Percentiles rank a stretch among this genome's conserved stretches.
Evolutionary conservation across 2,888 invertebrate species (phyloP).

Genomic region (Euclidia mi): DNA sequence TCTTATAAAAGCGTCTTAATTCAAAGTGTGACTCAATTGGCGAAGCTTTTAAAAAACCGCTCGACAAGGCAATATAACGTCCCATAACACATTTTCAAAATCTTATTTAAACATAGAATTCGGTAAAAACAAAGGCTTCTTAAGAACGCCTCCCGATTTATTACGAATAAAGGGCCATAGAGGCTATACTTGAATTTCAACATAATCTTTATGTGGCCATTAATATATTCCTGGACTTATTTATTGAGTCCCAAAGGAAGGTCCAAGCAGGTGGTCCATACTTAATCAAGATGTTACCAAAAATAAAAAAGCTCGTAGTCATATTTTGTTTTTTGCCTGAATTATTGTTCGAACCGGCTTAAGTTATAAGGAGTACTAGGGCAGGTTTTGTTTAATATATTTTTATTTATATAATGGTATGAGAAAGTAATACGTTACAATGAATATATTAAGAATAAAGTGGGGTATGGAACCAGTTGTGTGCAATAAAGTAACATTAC

Average conservation of each 20-base stretch:
- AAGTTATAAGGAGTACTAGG: conserved; percentile 79
- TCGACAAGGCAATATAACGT: conserved; percentile 23
- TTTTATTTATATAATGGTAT: conserved; percentile 82
- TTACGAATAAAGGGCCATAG: conserved; percentile 73
- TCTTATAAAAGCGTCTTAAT: conserved; percentile 18
- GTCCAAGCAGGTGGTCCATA: conserved; percentile 87
- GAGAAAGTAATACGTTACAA: conserved; percentile 85
- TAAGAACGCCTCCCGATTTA: conserved; percentile 72
- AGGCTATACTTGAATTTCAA: conserved; percentile 79
- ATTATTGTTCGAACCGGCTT: conserved; percentile 81
- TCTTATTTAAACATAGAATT: conserved; percentile 39
- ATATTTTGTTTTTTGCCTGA: conserved; percentile 85
- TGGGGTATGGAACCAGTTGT: conserved; percentile 74
- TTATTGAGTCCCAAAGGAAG: conserved; percentile 82
- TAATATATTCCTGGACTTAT: conserved; percentile 83
- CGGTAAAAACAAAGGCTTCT: conserved; percentile 71
- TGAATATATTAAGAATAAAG: conserved; percentile 88
- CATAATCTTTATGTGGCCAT: conserved; percentile 84
- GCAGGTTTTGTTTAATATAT: conserved; percentile 80
- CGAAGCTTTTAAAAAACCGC: conserved; percentile 22
- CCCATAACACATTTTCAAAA: conserved; percentile 25
- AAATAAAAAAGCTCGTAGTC: conserved; percentile 80
- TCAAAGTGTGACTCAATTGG: conserved; percentile 29
- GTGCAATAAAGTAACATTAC: conserved; percentile 75
- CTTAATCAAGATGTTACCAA: conserved; percentile 90